Base-by-base conservation (phyloP, 2,797 vertebrate species). In the Enteromius trimaculatus region DNA sequence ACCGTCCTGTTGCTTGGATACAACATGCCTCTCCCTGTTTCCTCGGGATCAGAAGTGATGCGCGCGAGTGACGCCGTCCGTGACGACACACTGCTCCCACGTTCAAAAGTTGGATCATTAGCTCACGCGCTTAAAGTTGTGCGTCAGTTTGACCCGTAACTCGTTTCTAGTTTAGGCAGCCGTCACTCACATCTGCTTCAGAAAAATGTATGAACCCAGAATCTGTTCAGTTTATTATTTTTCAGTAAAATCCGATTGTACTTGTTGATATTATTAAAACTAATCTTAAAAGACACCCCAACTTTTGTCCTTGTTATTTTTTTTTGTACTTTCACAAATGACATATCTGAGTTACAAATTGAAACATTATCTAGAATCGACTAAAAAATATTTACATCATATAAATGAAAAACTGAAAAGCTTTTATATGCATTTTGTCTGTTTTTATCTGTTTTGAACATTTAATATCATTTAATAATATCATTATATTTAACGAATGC, bases 1-100 rank as follows among this genome's bases (percentile, higher is more conserved):
- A 95, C 94, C 53, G 87, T 91, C 87, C 85, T 92, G 94, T 95
- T 95, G 94, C 94, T 91, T 93, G 90, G 94, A 92, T 93, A 95
- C 93, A 83, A 92, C 88, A 88, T 74, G 74, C 85, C 83, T 89
- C 91, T 92, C 88, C 91, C 89, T 86, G 87, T 92, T 92, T 92
- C 86, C 77, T 89, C 69, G 80, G 86, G 89, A 92, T 93, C 83
- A 91, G 87, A 87, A 83, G 84, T 83, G 87, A 78, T 66, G 68
- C 68, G 21, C 49, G 76, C 60, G 13, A 81, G 21, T 68, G 65
- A 76, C 17, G 34, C 23, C 8, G 17, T 49, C 17, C 1, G 1
- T 64, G 34, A 79, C 19, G n/a, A n/a, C n/a, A n/a, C n/a, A n/a
- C n/a, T n/a, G n/a, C n/a, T n/a, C n/a, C n/a, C n/a, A n/a, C n/a